These are phyloP conservation scores for Nephotettix cincticeps DNA, from an alignment of 1,140 invertebrate genomes.

Conservation along the genomic window DNA sequence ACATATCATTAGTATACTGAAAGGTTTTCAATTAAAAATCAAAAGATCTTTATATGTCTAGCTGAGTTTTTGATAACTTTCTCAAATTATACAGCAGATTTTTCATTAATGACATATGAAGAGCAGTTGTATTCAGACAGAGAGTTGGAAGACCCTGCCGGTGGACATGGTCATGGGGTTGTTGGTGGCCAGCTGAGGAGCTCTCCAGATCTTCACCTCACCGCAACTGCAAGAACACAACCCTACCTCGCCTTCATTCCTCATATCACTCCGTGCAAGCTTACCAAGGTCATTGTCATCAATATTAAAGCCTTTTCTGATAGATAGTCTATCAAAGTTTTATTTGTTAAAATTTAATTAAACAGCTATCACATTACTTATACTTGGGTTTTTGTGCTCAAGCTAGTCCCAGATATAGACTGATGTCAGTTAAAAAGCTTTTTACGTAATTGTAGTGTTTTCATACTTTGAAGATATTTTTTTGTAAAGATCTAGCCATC, in stretches of 20 bases:
- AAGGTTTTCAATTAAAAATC: too few species aligned
- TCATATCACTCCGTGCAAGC: not conserved
- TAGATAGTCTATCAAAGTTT: not conserved
- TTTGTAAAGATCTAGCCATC: too few species aligned
- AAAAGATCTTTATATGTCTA: too few species aligned
- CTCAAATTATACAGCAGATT: too few species aligned
- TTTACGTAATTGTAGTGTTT: too few species aligned
- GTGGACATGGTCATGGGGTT: constrained; percentile 47
- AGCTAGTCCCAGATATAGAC: too few species aligned
- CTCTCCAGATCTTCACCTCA: constrained; percentile 46
- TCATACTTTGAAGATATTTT: too few species aligned
- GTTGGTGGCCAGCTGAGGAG: constrained; percentile 25
- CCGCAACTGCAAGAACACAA: constrained; percentile 44
- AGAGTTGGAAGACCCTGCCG: constrained; percentile 43
- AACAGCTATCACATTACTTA: constrained; percentile 24
- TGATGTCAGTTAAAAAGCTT: too few species aligned
- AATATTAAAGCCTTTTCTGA: not conserved
- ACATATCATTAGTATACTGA: too few species aligned
- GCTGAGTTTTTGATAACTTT: too few species aligned
- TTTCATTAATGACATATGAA: too few species aligned
- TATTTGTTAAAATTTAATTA: constrained; percentile 27
- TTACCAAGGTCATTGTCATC: not conserved
- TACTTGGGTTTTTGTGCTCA: too few species aligned
- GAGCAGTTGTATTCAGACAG: constrained; percentile 37
- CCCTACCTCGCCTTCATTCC: constrained; percentile 18